phyloP scores from a whole-genome alignment of 2,113 vertebrate species.

The Picathartes gymnocephalus region DNA sequence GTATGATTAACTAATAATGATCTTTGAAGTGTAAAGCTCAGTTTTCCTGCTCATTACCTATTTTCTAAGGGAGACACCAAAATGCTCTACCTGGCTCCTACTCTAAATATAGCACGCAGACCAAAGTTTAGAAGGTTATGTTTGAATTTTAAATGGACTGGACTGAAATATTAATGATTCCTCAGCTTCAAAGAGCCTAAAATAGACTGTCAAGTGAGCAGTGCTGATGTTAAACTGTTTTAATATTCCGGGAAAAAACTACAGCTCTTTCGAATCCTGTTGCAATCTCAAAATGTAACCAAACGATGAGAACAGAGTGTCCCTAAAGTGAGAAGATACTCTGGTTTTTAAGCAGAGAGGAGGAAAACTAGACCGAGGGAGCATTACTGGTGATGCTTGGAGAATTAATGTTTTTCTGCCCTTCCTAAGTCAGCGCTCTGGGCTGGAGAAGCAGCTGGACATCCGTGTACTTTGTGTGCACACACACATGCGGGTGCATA shows the following conservation, averaged over 20 bases:
- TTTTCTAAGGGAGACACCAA: neutral
- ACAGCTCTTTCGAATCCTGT: neutral
- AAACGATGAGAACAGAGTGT: neutral
- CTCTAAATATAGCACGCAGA: neutral
- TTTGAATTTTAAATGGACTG: constrained; percentile 11
- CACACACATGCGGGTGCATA: accelerated
- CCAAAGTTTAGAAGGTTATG: neutral
- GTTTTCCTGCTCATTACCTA: neutral
- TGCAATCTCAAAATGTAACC: neutral
- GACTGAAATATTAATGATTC: constrained; percentile 17
- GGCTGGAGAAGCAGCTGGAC: neutral
- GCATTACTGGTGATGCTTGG: neutral
- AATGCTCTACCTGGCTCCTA: neutral
- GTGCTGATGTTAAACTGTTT: neutral
- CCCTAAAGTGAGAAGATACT: neutral
- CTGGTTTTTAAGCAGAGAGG: neutral
- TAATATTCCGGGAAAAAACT: neutral
- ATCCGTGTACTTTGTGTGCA: accelerated
- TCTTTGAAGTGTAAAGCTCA: neutral
- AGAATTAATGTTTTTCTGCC: neutral
- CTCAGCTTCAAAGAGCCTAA: neutral
- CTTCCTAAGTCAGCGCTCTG: accelerated
- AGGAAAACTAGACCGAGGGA: neutral
- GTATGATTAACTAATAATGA: neutral
- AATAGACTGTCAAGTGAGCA: neutral